Evolutionary conservation across 1,140 invertebrate genomes (phyloP), one percentile per base, ranked within the genome.

Genomic region (Papilio dardanus): DNA sequence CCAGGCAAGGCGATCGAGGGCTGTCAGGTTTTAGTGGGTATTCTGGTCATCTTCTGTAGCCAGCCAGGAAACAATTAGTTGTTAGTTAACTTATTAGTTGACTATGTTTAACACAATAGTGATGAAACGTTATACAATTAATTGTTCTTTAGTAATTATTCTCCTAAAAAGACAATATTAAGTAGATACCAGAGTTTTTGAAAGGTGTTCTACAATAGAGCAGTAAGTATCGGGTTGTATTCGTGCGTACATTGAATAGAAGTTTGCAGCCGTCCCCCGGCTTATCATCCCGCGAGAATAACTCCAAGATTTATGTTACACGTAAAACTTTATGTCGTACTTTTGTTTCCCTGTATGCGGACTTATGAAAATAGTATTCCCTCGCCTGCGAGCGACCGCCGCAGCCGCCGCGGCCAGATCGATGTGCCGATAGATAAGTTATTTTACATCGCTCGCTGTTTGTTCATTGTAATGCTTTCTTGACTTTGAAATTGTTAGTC

Each of bases 201-300:
- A 62, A 62, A 30, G 7, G 12, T 0, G 4, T 37, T 37, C 10
- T 30, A 67, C 30, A 67, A 35, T 35, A 67, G 8, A n/a, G 19
- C 19, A 68, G 10, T 37, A 19, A 68, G 30, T 68, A 68, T 21
- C 37, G 19, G 67, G 19, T 71, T 30, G 35, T 62, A 69, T 40
- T 33, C 12, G 35, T 10, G 69, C 10, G 10, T 35, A 73, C 71
- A 73, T 73, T 73, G 46, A 54, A 73, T n/a, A 19, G 76, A 79
- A 78, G 71, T 79, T 76, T 79, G 73, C 76, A 76, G 71, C 73
- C 76, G 79, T 81, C 77, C 83, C 85, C 75, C 76, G 83, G 81
- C 86, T 89, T 91, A 88, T 86, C 88, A 90, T 89, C 90, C 90
- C 88, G 83, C 81, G 88, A 86, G 90, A 90, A 90, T 92, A 92